A percentile compares a stretch with the other conserved stretches of the same genome.
These are phyloP conservation scores for Oreortyx pictus DNA, from an alignment of 2,797 vertebrate species.

Conservation along the genomic window DNA sequence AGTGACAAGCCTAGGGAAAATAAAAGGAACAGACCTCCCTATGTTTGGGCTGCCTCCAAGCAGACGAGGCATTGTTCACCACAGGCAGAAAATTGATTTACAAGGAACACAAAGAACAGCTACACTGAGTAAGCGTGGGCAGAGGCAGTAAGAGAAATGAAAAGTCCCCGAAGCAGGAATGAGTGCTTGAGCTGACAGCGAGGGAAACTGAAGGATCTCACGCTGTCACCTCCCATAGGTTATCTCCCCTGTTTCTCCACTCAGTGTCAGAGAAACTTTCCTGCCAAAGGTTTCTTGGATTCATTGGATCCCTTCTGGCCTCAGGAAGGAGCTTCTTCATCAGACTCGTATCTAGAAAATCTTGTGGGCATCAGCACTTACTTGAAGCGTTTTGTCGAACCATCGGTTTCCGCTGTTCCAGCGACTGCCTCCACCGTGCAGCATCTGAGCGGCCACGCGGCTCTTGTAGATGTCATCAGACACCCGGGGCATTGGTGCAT, in stretches of 20 bases:
- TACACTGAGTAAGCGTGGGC: neutral
- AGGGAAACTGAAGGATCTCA: neutral
- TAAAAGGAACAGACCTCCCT: slow-evolving; percentile 16
- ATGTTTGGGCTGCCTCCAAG: neutral
- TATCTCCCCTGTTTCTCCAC: neutral
- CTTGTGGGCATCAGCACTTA: slow-evolving; percentile 35
- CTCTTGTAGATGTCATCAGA: slow-evolving; percentile 89
- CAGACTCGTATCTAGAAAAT: neutral
- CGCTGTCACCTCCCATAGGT: neutral
- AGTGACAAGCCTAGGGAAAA: slow-evolving; percentile 25
- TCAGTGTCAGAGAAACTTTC: neutral
- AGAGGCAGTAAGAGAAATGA: slow-evolving; percentile 19
- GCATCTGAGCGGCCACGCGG: slow-evolving; percentile 92
- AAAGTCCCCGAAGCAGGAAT: neutral
- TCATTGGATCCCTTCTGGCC: neutral
- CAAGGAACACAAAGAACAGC: slow-evolving; percentile 44
- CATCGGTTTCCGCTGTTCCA: slow-evolving; percentile 97
- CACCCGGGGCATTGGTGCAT: slow-evolving; percentile 88
- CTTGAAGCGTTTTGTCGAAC: slow-evolving; percentile 98
- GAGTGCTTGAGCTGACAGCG: neutral
- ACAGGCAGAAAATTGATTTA: slow-evolving; percentile 52
- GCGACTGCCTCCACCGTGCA: slow-evolving; percentile 92
- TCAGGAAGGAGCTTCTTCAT: neutral
- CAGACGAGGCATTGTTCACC: neutral
- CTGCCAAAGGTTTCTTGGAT: neutral